phyloP scores from a whole-genome alignment of 2,113 vertebrate genomes.

The Catagonus wagneri region DNA sequence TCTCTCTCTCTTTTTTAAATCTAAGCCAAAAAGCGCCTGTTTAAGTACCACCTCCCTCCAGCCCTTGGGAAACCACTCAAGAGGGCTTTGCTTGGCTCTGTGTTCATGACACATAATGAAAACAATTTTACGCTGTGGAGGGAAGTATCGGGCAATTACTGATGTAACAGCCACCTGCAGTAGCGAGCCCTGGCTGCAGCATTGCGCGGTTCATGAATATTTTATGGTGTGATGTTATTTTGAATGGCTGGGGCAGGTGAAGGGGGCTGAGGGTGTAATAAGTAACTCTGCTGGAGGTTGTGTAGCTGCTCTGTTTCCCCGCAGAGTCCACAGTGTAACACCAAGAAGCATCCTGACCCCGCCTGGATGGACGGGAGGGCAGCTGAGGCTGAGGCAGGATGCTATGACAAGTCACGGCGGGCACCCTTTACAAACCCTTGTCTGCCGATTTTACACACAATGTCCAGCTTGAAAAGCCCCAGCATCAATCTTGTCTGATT shows the following conservation, averaged over 20 bases:
- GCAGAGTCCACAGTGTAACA: constrained; percentile 96
- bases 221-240: constrained; percentile 98
- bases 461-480: constrained; percentile 93
- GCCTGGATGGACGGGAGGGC: constrained; percentile 88
- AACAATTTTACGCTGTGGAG: constrained; percentile 99
- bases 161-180: constrained; percentile 99
- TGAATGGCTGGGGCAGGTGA: constrained; percentile 98
- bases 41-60: constrained; percentile 98
- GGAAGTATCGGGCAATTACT: constrained; percentile 99
- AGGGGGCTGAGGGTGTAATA: constrained; percentile 94
- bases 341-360: constrained; percentile 96
- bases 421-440: constrained; percentile 96
- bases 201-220: constrained; percentile 96
- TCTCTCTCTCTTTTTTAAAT: constrained; percentile 83
- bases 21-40: constrained; percentile 95
- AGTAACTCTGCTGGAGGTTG: constrained; percentile 99
- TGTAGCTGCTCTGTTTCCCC: constrained; percentile 96
- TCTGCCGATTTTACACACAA: constrained; percentile 99
- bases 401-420: constrained; percentile 96
- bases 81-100: constrained; percentile 97
- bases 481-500: constrained; percentile 96
- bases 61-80: constrained; percentile 98
- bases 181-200: constrained; percentile 91
- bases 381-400: constrained; percentile 92
- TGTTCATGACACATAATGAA: constrained; percentile 99